These are phyloP conservation scores for Daphoenositta chrysoptera DNA, from an alignment of 2,113 vertebrate species.

Conservation along the genomic window DNA sequence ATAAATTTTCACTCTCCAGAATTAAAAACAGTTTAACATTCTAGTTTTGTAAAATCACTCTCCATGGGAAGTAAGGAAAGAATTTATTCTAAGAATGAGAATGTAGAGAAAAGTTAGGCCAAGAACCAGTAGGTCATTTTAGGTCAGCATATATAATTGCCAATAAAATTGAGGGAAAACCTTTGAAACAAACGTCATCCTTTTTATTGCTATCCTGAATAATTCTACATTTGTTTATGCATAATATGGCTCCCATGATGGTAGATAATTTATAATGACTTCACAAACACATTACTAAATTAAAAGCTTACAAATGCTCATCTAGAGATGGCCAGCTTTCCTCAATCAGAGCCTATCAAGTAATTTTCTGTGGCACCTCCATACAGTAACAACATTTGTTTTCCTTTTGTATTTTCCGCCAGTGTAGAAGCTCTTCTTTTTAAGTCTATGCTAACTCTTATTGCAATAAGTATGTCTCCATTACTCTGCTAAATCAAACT, in stretches of 20 bases:
- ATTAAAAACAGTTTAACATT: background rate
- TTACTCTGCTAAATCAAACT: background rate
- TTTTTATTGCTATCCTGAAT: background rate
- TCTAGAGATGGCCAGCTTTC: background rate
- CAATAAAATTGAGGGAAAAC: background rate
- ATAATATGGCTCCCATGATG: background rate
- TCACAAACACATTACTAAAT: background rate
- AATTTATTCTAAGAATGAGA: background rate
- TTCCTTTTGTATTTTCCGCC: background rate
- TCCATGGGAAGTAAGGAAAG: background rate
- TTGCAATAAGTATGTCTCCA: background rate
- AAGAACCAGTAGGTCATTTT: background rate
- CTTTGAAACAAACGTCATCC: background rate
- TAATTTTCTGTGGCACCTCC: background rate
- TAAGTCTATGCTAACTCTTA: background rate
- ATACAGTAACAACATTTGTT: background rate
- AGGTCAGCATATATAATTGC: background rate
- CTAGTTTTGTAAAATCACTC: background rate
- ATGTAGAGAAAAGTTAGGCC: background rate
- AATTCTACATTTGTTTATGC: background rate
- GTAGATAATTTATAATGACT: background rate
- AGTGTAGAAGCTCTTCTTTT: background rate
- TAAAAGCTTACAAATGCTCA: background rate
- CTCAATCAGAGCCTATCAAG: background rate
- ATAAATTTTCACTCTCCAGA: background rate